A percentile compares a stretch with the other conserved stretches of the same genome.
Evolutionary conservation across 2,888 invertebrate genomes (phyloP).

Genomic region (Lepidocyrtoides sp.): DNA sequence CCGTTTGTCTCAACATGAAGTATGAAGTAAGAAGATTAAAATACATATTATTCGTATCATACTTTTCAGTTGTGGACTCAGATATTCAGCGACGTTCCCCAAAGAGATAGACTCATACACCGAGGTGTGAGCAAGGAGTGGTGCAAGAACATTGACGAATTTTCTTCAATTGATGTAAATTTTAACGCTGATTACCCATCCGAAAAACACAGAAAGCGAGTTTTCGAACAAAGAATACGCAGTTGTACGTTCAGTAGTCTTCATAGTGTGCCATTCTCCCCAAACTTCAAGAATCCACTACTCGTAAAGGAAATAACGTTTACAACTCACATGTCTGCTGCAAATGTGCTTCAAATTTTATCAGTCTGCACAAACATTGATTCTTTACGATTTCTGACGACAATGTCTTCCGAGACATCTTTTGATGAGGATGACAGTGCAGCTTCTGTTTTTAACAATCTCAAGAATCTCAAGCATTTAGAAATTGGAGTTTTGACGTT

Average conservation of each 20-base stretch:
- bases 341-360: conserved; percentile 68
- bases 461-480: conserved; percentile 79
- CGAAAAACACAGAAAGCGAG: conserved; percentile 26
- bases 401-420: conserved; percentile 73
- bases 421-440: conserved; percentile 63
- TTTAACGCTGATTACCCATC: conserved; percentile 43
- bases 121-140: conserved; percentile 80
- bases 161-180: conserved; percentile 73
- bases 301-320: conserved; percentile 77
- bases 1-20: too few species aligned
- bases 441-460: conserved; percentile 52
- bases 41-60: too few species aligned
- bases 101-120: conserved; percentile 69
- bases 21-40: too few species aligned
- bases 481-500: conserved; percentile 82
- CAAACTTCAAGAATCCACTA: conserved; percentile 71
- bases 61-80: conserved; percentile 79
- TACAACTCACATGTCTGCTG: conserved; percentile 69
- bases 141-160: conserved; percentile 81
- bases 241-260: conserved; percentile 73
- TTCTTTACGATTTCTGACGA: conserved; percentile 75
- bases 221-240: conserved; percentile 72
- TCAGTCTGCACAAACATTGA: conserved; percentile 77
- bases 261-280: conserved; percentile 30
- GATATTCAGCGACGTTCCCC: conserved; percentile 79